phyloP scores from a whole-genome alignment of 2,797 vertebrate species.

The Gymnothorax javanicus region DNA sequence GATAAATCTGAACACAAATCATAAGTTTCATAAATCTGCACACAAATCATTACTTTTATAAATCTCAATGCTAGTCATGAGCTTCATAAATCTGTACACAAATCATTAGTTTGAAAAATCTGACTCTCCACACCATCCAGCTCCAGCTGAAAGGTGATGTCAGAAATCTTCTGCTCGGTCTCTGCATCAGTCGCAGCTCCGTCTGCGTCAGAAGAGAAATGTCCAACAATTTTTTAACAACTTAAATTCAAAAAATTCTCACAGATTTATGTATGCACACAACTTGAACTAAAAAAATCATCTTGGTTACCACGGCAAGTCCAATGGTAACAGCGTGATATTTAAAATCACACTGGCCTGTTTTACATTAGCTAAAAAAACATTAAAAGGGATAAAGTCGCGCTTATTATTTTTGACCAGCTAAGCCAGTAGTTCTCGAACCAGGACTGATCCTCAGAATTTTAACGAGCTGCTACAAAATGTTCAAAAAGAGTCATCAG shows the following conservation, averaged over 20 bases:
- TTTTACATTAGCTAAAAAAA: neutral
- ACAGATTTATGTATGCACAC: neutral
- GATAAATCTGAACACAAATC: too few species aligned
- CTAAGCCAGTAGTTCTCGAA: too few species aligned
- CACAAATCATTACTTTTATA: too few species aligned
- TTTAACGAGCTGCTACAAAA: too few species aligned
- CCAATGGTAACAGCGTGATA: neutral
- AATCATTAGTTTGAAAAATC: neutral
- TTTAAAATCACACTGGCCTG: neutral
- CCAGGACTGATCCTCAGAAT: too few species aligned
- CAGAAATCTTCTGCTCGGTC: slow-evolving; percentile 55
- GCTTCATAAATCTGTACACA: neutral
- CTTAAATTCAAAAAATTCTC: neutral
- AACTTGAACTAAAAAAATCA: neutral
- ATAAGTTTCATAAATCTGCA: too few species aligned
- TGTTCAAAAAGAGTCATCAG: too few species aligned
- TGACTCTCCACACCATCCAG: slow-evolving; percentile 65
- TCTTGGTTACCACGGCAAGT: neutral
- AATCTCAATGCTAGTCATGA: neutral
- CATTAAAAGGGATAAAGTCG: too few species aligned
- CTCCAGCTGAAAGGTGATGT: slow-evolving; percentile 59
- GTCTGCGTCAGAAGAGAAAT: slow-evolving; percentile 39
- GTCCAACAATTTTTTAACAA: neutral
- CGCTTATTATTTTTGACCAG: too few species aligned
- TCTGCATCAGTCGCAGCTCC: slow-evolving; percentile 40